Conservation (phyloP, 1,140 invertebrate species). For the Scaptomyza montana region DNA sequence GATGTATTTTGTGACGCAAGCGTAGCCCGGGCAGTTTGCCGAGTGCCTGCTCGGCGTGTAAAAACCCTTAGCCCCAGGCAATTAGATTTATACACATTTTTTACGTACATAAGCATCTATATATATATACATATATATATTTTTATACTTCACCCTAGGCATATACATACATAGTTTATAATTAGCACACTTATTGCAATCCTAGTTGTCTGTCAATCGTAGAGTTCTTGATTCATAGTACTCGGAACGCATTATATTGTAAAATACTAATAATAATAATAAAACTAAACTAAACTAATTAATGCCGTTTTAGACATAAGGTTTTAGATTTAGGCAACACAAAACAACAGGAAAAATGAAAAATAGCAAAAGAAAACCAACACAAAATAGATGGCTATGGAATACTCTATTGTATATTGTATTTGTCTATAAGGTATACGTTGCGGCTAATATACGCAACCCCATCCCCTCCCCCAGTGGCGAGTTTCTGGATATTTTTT, state of each 20-base stretch:
- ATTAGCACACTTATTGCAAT: slow-evolving; percentile 60
- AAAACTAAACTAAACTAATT: slow-evolving; percentile 16
- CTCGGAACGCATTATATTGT: slow-evolving; percentile 50
- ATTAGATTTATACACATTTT: slow-evolving; percentile 14
- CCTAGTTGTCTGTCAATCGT: slow-evolving; percentile 61
- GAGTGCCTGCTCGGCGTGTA: slow-evolving; percentile 75
- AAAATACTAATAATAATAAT: slow-evolving; percentile 21
- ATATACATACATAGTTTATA: slow-evolving; percentile 30
- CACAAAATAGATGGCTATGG: slow-evolving; percentile 26
- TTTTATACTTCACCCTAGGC: slow-evolving; percentile 65
- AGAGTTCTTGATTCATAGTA: slow-evolving; percentile 54
- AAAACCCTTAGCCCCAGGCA: slow-evolving; percentile 9
- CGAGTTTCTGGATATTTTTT: slow-evolving; percentile 54
- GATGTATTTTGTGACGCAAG: slow-evolving; percentile 78
- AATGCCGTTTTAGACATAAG: slow-evolving; percentile 24
- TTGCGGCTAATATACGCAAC: slow-evolving; percentile 21
- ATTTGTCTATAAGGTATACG: slow-evolving; percentile 10
- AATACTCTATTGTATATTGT: slow-evolving; percentile 3
- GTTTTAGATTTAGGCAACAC: slow-evolving; percentile 5
- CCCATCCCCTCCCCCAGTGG: slow-evolving; percentile 19
- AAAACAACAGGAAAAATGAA: too few species aligned
- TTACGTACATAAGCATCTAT: not conserved
- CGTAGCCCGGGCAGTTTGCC: slow-evolving; percentile 75
- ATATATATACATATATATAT: slow-evolving; percentile 46
- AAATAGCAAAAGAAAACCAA: not conserved